Conservation (phyloP, 2,797 vertebrate species). For the Thaleichthys pacificus region DNA sequence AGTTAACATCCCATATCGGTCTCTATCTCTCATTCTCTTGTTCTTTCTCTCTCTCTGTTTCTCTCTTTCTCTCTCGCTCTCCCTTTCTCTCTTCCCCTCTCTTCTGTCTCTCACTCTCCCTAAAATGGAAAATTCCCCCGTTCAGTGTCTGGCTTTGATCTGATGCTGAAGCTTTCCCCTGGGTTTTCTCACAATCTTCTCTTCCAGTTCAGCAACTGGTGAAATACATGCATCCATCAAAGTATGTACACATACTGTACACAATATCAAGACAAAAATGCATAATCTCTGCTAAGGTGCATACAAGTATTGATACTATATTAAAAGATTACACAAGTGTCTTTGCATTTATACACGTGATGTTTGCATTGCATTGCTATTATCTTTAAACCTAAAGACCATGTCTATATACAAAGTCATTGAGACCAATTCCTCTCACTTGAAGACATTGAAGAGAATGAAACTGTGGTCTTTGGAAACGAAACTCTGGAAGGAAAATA, state of each 20-base stretch:
- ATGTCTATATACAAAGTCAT: not conserved
- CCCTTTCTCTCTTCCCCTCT: constrained; percentile 15
- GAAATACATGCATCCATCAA: not conserved
- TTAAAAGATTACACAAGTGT: no score
- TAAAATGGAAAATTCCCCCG: constrained; percentile 40
- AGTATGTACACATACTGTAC: not conserved
- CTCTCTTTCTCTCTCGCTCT: constrained; percentile 5
- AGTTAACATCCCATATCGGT: constrained; percentile 9
- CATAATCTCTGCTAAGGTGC: not conserved
- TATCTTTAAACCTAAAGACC: no score
- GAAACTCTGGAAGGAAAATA: constrained; percentile 21
- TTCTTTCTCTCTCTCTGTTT: constrained; percentile 21
- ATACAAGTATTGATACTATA: not conserved
- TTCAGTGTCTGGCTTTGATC: constrained; percentile 18
- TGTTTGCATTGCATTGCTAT: no score
- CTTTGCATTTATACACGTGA: no score
- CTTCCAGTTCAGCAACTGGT: not conserved
- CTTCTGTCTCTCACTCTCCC: constrained; percentile 16
- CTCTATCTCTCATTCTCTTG: not conserved
- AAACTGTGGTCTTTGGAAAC: constrained; percentile 31
- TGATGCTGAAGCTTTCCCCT: not conserved
- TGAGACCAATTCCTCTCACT: constrained; percentile 1
- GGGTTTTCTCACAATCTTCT: not conserved
- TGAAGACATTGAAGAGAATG: not conserved
- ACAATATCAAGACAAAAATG: not conserved